Evolutionary conservation across 2,113 vertebrate genomes (phyloP), one percentile per base, ranked within the genome.

Genomic region (Cephalophus harveyi): DNA sequence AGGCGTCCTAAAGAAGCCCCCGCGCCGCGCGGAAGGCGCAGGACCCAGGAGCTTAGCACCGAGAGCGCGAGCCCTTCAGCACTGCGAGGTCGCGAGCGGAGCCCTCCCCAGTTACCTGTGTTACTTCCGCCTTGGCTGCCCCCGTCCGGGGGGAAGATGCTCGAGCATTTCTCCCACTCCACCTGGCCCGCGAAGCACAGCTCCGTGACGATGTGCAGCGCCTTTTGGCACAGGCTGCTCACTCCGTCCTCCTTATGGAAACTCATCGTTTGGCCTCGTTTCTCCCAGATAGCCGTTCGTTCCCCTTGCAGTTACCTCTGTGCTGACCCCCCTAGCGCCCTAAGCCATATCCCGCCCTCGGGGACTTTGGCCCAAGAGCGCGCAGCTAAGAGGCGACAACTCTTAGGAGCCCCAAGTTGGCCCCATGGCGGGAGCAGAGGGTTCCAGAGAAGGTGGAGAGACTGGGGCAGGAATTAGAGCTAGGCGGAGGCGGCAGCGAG

Each of bases 161-260:
- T 99, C 23, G 99, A 99, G 82, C 99, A 99, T 98, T 99, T 99
- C 98, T 99, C 99, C 98, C 99, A 98, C 96, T 99, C 99, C 95
- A 99, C 99, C 97, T 99, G 99, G 92, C 99, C 99, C 40, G 99
- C 99, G 87, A 99, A 99, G 98, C 99, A 99, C 74, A 99, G 99
- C 98, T 99, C 99, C 84, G 99, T 99, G 79, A 99, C 99, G 98
- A 99, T 99, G 96, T 99, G 99, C 96, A 99, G 99, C 92, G 99
- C 99, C 98, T 99, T 99, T 95, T 99, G 99, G 99, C 99, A 99
- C 98, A 99, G 98, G 98, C 99, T 99, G 99, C 99, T 99, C 98
- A 99, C 98, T 88, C 99, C 98, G 99, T 99, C 99, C 98, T 99
- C 99, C 96, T 98, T 98, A 87, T 98, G 98, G 98, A 99, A 99